A percentile compares a stretch with the other conserved stretches of the same genome.
Evolutionary conservation across 2,113 vertebrate species (phyloP).

Genomic region (Trinectes maculatus): DNA sequence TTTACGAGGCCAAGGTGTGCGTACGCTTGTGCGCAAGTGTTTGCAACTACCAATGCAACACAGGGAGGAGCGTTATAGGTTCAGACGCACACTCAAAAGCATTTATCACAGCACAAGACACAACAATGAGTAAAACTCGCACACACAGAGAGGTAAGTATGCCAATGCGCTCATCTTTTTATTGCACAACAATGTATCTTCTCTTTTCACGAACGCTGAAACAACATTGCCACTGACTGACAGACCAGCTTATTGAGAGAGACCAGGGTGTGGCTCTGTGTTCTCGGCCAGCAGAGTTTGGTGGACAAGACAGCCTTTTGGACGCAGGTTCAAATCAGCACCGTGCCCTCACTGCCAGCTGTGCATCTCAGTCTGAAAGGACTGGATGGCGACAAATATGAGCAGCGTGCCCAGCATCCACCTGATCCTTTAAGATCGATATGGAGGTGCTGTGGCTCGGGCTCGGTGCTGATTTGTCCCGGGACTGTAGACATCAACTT

Average conservation of each 20-base stretch:
- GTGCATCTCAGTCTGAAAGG: conserved; percentile 39
- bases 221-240: conserved; percentile 84
- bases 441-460: conserved; percentile 48
- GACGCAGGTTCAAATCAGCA: conserved; percentile 65
- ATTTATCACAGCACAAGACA: conserved; percentile 6
- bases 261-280: conserved; percentile 76
- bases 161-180: conserved; percentile 90
- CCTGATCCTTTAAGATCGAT: conserved; percentile 44
- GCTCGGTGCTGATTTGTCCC: conserved; percentile 64
- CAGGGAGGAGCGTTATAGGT: conserved; percentile 29
- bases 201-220: conserved; percentile 82
- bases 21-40: background rate
- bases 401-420: conserved; percentile 20
- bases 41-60: conserved; percentile 27
- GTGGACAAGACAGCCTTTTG: conserved; percentile 73
- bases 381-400: conserved; percentile 22
- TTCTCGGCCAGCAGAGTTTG: conserved; percentile 70
- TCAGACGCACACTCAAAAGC: conserved; percentile 12
- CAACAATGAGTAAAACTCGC: conserved; percentile 56
- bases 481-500: conserved; percentile 75
- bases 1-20: conserved; percentile 57
- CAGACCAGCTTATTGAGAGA: conserved; percentile 81
- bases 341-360: conserved; percentile 31
- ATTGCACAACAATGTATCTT: conserved; percentile 89
- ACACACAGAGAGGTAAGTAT: conserved; percentile 69